Base-by-base conservation (phyloP, 2,113 vertebrate genomes). In the Stegastes partitus region DNA sequence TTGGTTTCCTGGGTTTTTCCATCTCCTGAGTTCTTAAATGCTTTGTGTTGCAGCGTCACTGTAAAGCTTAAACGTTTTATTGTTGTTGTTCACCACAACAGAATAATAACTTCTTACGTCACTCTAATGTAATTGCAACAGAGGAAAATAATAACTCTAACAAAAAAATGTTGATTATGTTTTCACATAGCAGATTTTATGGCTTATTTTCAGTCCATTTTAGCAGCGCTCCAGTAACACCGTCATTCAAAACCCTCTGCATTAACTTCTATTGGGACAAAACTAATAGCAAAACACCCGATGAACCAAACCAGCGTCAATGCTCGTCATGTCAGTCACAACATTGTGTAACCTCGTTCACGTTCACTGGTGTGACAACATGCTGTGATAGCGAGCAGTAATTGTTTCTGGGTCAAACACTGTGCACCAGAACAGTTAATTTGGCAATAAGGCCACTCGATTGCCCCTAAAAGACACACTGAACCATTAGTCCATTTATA, bases 381-480 rank as follows among this genome's bases (percentile, higher is more conserved):
- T 18, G 31, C 64, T 62, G 56, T 44, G 57, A 53, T 28, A 42
- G 61, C 28, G 64, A 47, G 37, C 54, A 67, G 51, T 50, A 66
- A 76, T 68, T 59, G 42, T 83, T 90, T 93, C 86, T 90, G 85
- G 92, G 89, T 88, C 89, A 91, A 86, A 89, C 67, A 25, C 21
- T 58, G 39, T 66, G 51, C 58, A 63, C 49, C 62, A 61, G 51
- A 70, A 55, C 75, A 65, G 69, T 86, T 82, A 83, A 89, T 44
- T 85, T 42, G 64, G 71, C 50, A 90, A 86, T 85, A 90, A 85
- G 92, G 91, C 61, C 90, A 91, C 77, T 93, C 87, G 61, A 93
- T 93, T 58, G 74, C 37, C 63, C 37, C 53, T 64, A 78, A 86
- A 86, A 86, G 65, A 84, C 44, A 77, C 28, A 64, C 28, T 45